Conservation (phyloP, 2,888 invertebrate genomes). For the Leptinotarsa haldemani region DNA sequence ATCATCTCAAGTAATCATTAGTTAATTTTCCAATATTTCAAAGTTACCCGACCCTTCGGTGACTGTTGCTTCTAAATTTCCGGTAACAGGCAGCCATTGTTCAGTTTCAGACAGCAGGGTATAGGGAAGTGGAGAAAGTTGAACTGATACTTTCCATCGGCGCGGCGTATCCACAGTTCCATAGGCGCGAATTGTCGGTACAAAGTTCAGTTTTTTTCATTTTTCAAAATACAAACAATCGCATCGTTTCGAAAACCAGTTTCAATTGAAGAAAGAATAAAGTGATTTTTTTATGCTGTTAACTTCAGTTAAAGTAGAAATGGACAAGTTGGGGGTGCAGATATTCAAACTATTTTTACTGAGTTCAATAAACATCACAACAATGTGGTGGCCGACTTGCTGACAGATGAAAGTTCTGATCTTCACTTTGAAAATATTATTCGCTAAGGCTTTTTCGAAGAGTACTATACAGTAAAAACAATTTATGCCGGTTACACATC, state of each 20-base stretch:
- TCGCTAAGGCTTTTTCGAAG: not conserved
- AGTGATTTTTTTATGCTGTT: not conserved
- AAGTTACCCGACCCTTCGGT: too few relatives aligned
- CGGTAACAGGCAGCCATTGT: not conserved
- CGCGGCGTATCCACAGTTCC: not conserved
- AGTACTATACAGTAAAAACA: slow-evolving; percentile 16
- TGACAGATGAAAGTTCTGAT: not conserved
- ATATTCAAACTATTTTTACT: not conserved
- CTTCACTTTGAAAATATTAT: not conserved
- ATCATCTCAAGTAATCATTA: too few relatives aligned
- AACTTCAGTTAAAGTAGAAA: not conserved
- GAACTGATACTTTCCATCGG: not conserved
- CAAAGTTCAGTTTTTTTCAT: not conserved
- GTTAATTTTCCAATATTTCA: too few relatives aligned
- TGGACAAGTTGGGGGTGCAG: not conserved
- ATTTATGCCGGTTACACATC: not conserved
- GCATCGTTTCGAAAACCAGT: not conserved
- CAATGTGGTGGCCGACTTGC: slow-evolving; percentile 1
- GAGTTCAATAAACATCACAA: slow-evolving; percentile 12
- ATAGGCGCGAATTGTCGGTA: not conserved
- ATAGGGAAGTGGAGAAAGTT: not conserved
- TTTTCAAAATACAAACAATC: not conserved
- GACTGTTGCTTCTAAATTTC: not conserved
- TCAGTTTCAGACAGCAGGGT: not conserved
- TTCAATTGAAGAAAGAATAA: not conserved